phyloP scores from a whole-genome alignment of 2,113 vertebrate genomes.

The Corvus cornix region DNA sequence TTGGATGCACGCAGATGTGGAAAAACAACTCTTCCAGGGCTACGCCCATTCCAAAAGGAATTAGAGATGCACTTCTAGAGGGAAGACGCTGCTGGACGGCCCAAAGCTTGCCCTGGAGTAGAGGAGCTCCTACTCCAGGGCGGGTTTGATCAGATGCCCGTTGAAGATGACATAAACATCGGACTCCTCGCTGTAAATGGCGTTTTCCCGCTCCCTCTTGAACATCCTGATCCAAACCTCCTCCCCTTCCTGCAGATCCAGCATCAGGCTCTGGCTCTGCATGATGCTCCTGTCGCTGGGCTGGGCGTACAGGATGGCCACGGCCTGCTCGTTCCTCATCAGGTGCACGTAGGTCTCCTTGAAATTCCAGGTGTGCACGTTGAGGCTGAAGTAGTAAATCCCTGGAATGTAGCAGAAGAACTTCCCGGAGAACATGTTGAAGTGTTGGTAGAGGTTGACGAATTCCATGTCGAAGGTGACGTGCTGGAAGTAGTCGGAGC shows the following conservation, averaged over 20 bases:
- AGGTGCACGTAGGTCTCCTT: conserved; percentile 89
- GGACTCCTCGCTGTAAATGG: conserved; percentile 82
- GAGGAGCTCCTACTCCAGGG: conserved; percentile 39
- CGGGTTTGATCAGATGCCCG: conserved; percentile 81
- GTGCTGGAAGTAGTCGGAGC: conserved; percentile 77
- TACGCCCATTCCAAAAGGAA: neutral
- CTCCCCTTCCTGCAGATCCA: conserved; percentile 76
- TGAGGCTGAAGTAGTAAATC: conserved; percentile 86
- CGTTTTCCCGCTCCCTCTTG: conserved; percentile 82
- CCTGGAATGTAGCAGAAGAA: conserved; percentile 84
- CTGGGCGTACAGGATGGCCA: conserved; percentile 83
- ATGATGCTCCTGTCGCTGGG: conserved; percentile 86
- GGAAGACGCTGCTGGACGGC: neutral
- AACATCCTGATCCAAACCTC: conserved; percentile 86
- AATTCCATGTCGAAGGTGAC: conserved; percentile 84
- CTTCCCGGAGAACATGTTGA: conserved; percentile 86
- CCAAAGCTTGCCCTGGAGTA: neutral
- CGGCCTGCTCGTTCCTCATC: conserved; percentile 78
- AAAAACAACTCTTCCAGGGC: neutral
- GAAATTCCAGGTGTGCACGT: conserved; percentile 88
- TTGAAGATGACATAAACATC: conserved; percentile 86
- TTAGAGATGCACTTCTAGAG: neutral
- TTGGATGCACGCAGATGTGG: neutral
- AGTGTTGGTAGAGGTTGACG: conserved; percentile 83
- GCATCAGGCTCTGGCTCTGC: conserved; percentile 90